A percentile compares a stretch with the other conserved stretches of the same genome.
Conservation (phyloP, 2,888 invertebrate genomes). For the Lasioglossum marginatum region DNA sequence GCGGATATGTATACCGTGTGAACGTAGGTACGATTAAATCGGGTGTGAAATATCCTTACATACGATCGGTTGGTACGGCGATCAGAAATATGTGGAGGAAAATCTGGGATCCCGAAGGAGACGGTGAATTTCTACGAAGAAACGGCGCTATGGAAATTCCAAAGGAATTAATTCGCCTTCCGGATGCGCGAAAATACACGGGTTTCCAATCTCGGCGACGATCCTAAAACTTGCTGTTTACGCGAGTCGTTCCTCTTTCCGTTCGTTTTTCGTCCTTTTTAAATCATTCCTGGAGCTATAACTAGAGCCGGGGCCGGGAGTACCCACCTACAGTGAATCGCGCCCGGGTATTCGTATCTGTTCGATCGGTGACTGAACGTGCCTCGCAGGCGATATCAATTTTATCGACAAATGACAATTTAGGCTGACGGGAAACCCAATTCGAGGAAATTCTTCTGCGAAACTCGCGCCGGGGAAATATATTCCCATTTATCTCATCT, state of each 20-base stretch:
- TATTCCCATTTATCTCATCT: neutral
- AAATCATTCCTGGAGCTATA: neutral
- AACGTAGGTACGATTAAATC: neutral
- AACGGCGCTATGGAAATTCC: constrained; percentile 3
- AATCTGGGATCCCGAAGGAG: neutral
- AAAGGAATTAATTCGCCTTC: constrained; percentile 7
- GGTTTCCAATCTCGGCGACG: neutral
- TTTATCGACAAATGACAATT: constrained; percentile 7
- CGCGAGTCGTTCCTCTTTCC: neutral
- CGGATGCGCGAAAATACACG: neutral
- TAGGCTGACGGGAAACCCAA: constrained; percentile 1
- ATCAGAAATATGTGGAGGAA: constrained; percentile 8
- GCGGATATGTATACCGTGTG: constrained; percentile 4
- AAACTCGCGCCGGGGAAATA: neutral
- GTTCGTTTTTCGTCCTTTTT: neutral
- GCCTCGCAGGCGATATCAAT: constrained; percentile 9
- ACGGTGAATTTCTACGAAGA: neutral
- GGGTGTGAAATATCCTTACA: constrained; percentile 6
- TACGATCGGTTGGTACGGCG: neutral
- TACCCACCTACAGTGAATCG: neutral
- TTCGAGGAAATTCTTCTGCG: neutral
- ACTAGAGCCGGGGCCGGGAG: neutral
- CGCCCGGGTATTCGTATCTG: neutral
- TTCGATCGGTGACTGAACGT: neutral
- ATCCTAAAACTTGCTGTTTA: constrained; percentile 2